Percentiles rank a stretch among this genome's conserved stretches.
Evolutionary conservation across 1,140 invertebrate genomes (phyloP).

Genomic region (Heliconius nattereri): DNA sequence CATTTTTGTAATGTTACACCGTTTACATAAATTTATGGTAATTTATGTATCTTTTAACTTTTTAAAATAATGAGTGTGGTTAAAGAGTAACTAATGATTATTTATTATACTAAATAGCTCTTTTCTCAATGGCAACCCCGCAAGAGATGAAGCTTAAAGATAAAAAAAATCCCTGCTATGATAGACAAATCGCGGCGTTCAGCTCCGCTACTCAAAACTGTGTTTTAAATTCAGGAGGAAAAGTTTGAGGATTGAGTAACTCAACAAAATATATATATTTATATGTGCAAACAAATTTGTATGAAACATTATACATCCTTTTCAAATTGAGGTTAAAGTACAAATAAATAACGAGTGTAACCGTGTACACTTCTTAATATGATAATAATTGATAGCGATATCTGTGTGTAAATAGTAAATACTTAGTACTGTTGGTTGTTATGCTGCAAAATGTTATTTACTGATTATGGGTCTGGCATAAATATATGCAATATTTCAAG

Average conservation of each 20-base stretch:
- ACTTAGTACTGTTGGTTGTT: neutral
- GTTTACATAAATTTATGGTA: neutral
- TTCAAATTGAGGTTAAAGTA: neutral
- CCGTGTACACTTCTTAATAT: conserved; percentile 5
- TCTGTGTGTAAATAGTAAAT: neutral
- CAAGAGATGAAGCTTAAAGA: neutral
- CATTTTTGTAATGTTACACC: too few relatives aligned
- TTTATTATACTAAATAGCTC: neutral
- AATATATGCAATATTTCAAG: conserved; percentile 1
- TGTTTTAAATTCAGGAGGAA: too few relatives aligned
- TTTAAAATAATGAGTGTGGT: neutral
- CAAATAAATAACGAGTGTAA: neutral
- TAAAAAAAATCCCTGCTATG: neutral
- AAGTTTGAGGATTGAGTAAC: too few relatives aligned
- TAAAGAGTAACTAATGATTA: neutral
- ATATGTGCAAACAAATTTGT: too few relatives aligned
- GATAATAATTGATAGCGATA: conserved; percentile 8
- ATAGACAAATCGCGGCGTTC: too few relatives aligned
- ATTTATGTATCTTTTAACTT: neutral
- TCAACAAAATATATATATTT: too few relatives aligned
- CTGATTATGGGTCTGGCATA: neutral
- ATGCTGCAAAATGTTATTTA: neutral
- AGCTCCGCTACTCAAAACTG: neutral
- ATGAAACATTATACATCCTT: neutral
- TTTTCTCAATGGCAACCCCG: neutral